Base-by-base conservation (phyloP, 2,888 invertebrate species). In the Terebella lapidaria region DNA sequence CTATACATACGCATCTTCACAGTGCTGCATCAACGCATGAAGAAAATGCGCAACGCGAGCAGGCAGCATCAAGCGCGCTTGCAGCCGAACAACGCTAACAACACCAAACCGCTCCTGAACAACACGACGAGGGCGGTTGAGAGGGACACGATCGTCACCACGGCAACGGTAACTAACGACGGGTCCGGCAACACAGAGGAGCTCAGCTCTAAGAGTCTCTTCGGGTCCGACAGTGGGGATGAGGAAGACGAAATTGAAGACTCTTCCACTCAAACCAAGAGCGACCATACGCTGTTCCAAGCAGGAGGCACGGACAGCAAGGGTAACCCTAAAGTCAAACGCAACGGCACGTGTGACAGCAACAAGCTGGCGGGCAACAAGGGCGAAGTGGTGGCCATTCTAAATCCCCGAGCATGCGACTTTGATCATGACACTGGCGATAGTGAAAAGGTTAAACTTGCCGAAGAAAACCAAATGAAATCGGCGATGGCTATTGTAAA, bases 1-100 rank as follows among this genome's bases (percentile, higher is more conserved):
- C 67, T 81, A 28, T 81, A 81, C 64, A 70, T 77, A 3, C 71
- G 75, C 53, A 80, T 81, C 54, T 81, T 79, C 66, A 66, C 68
- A 20, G 77, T 77, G 22, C 66, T 81, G 24, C 57, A 73, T 57
- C 70, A 72, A 59, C 70, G 78, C 29, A 71, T 76, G 49, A 61
- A 69, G 54, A 65, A 67, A 55, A 66, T 72, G 66, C 67, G 73
- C 47, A 45, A 30, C 5, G 52, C 35, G 22, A 54, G 25, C 25
- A 58, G 45, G 46, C 22, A 4, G 10, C 27, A n/a, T 3, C 29
- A 26, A 25, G 26, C 25, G 22, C 47, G 5, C 26, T 4, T 10
- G 47, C 5, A 5, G 28, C 35, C 1, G 51, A 25, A 3, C 18
- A 26, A 5, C 35, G n/a, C 42, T 25, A 15, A 20, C 47, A 54